These are phyloP conservation scores for Dipodomys merriami DNA, from an alignment of 2,113 vertebrate species.

Conservation along the genomic window DNA sequence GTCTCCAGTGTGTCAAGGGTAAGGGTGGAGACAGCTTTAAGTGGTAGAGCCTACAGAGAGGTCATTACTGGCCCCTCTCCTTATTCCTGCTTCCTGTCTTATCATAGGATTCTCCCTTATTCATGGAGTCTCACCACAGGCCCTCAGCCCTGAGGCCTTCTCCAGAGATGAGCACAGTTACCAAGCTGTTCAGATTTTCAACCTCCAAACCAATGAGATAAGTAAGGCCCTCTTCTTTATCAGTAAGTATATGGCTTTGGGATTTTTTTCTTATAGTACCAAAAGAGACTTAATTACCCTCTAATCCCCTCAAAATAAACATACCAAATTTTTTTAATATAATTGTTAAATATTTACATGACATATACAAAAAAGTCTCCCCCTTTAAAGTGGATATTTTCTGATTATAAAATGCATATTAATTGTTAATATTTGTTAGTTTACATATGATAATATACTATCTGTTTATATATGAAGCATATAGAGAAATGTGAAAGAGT, in stretches of 20 bases:
- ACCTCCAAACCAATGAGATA: not conserved
- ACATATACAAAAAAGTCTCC: not conserved
- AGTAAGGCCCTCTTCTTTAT: not conserved
- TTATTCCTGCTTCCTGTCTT: not conserved
- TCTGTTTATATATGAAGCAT: not conserved
- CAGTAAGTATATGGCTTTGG: not conserved
- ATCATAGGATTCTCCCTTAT: not conserved
- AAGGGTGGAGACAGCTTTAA: not conserved
- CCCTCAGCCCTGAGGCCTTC: not conserved
- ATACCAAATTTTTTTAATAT: not conserved
- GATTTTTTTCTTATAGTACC: not conserved
- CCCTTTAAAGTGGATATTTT: not conserved
- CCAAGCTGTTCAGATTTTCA: not conserved
- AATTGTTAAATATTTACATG: not conserved
- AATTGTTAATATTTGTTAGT: conserved; percentile 1
- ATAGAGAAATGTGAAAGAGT: not conserved
- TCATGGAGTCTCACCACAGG: no score
- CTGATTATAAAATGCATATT: not conserved
- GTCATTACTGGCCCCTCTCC: no score
- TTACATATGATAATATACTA: not conserved
- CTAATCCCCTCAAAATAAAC: not conserved
- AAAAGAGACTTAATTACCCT: not conserved
- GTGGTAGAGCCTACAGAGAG: not conserved
- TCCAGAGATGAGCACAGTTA: not conserved
- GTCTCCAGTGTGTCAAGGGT: not conserved